Evolutionary conservation across 2,888 invertebrate species (phyloP).

Genomic region (Bursaphelenchus okinawaensis): DNA sequence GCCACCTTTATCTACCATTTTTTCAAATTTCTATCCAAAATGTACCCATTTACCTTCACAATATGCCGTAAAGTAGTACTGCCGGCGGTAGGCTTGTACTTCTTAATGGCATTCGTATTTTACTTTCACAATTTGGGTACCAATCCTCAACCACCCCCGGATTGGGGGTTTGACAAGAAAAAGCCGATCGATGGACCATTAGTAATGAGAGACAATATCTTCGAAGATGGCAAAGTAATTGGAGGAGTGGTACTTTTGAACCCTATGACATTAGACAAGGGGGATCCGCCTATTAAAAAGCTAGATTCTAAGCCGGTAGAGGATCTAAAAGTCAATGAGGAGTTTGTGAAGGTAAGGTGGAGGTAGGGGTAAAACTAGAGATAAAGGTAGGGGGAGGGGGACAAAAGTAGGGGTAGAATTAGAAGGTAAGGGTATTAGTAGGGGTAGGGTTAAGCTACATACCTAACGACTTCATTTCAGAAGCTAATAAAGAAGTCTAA

Average conservation of each 20-base stretch:
- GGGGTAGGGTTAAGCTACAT: background rate
- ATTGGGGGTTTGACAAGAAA: conserved; percentile 25
- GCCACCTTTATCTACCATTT: too few species aligned
- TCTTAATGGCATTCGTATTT: background rate
- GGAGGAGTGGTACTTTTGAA: conserved; percentile 10
- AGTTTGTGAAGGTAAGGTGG: conserved; percentile 22
- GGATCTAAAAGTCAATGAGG: background rate
- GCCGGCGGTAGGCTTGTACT: background rate
- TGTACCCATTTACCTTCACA: background rate
- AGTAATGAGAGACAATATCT: conserved; percentile 27
- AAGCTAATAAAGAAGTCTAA: conserved; percentile 18
- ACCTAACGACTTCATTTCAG: conserved; percentile 16
- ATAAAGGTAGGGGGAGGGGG: too few species aligned
- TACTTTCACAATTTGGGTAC: background rate
- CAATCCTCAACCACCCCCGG: background rate
- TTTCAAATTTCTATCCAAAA: too few species aligned
- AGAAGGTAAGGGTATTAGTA: too few species aligned
- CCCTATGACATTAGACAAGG: background rate
- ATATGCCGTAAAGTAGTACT: background rate
- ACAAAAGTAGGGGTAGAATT: background rate
- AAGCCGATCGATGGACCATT: conserved; percentile 29
- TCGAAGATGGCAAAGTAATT: conserved; percentile 25
- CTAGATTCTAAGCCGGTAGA: conserved; percentile 11
- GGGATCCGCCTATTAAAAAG: conserved; percentile 14
- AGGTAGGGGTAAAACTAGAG: too few species aligned